A percentile compares a stretch with the other conserved stretches of the same genome.
Evolutionary conservation across 1,140 invertebrate genomes (phyloP).

Genomic region (Marisa cornuarietis): DNA sequence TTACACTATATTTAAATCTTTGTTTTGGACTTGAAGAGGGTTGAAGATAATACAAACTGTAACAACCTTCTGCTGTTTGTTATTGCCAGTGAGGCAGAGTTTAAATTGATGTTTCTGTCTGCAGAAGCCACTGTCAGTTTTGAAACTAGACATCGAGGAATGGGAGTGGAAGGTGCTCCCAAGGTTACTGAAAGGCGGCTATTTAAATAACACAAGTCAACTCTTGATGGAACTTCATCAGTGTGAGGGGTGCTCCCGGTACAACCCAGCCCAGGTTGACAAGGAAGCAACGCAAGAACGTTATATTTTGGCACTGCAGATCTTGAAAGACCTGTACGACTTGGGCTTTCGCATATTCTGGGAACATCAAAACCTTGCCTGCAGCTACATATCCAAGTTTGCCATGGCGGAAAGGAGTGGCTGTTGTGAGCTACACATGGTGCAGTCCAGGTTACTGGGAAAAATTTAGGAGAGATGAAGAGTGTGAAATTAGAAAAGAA

Average conservation of each 20-base stretch:
- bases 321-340: slow-evolving; percentile 40
- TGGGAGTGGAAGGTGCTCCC: slow-evolving; percentile 50
- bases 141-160: slow-evolving; percentile 53
- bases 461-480: too few species aligned
- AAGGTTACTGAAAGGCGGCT: slow-evolving; percentile 27
- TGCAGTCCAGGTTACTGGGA: neutral
- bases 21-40: too few species aligned
- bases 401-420: slow-evolving; percentile 34
- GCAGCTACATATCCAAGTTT: slow-evolving; percentile 41
- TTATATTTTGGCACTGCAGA: slow-evolving; percentile 39
- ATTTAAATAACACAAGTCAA: slow-evolving; percentile 29
- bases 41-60: too few species aligned
- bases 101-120: slow-evolving; percentile 7
- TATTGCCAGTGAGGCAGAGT: too few species aligned
- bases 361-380: slow-evolving; percentile 43
- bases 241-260: slow-evolving; percentile 31
- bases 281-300: slow-evolving; percentile 36
- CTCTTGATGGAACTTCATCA: slow-evolving; percentile 41
- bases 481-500: too few species aligned
- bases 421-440: slow-evolving; percentile 51
- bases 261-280: slow-evolving; percentile 34
- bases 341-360: slow-evolving; percentile 47
- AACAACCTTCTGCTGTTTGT: too few species aligned
- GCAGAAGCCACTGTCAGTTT: slow-evolving; percentile 34
- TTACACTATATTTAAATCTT: too few species aligned